Evolutionary conservation across 2,888 invertebrate genomes (phyloP).

Genomic region (Halictus quadricinctus): DNA sequence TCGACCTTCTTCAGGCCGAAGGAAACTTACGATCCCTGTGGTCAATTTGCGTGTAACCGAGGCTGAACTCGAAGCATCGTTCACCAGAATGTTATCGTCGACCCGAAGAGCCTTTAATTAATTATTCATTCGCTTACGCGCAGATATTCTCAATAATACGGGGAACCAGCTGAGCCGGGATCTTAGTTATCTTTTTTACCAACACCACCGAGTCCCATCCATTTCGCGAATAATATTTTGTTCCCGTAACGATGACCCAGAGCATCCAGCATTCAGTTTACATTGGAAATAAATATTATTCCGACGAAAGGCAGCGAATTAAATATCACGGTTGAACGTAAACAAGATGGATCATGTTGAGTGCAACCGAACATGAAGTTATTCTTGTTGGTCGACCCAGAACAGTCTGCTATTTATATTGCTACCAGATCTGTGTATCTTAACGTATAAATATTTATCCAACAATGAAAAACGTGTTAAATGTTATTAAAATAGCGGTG

Average conservation of each 20-base stretch:
- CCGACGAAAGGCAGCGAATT: neutral
- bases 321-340: neutral
- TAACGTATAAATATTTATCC: neutral
- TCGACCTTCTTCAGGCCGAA: slow-evolving; percentile 42
- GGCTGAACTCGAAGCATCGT: neutral
- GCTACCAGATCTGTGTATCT: neutral
- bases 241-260: neutral
- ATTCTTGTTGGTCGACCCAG: neutral
- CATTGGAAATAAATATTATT: neutral
- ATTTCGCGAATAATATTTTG: neutral
- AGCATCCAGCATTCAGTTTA: neutral
- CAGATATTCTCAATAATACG: neutral
- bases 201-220: neutral
- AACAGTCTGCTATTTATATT: neutral
- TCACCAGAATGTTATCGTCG: slow-evolving; percentile 7
- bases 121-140: neutral
- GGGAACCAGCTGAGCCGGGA: neutral
- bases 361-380: neutral
- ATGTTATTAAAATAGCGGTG: neutral
- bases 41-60: slow-evolving; percentile 41
- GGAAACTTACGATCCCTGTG: slow-evolving; percentile 30
- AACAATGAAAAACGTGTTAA: neutral
- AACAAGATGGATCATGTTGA: neutral
- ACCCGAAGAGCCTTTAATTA: neutral
- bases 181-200: neutral